Evolutionary conservation across 2,888 invertebrate species (phyloP).

Genomic region (Sarcophaga rosellei): DNA sequence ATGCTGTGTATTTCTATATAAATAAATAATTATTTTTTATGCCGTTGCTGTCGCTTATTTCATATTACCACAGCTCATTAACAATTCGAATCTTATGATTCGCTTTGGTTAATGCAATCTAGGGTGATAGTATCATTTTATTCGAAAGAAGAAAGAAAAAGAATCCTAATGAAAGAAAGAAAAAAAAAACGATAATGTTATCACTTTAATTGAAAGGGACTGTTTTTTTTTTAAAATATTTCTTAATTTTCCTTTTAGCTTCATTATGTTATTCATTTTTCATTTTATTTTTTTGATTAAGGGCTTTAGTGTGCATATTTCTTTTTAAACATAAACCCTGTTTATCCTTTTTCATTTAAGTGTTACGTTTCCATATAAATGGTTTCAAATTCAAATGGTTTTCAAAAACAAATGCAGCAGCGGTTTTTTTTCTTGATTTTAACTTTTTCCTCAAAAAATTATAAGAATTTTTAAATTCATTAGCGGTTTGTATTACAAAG

Average conservation of each 20-base stretch:
- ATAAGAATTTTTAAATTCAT: no score
- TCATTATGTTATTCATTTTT: conserved; percentile 40
- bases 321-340: no score
- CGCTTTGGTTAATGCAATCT: neutral
- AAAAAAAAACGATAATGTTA: neutral
- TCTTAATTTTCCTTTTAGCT: conserved; percentile 57
- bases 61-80: conserved; percentile 55
- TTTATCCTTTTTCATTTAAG: no score
- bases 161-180: conserved; percentile 42
- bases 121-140: conserved; percentile 50
- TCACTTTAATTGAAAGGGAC: conserved; percentile 64
- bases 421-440: no score
- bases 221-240: conserved; percentile 44
- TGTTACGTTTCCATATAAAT: no score
- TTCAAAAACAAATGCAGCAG: no score
- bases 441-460: no score
- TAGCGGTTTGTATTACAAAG: no score
- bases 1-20: neutral
- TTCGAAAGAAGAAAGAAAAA: conserved; percentile 50
- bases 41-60: conserved; percentile 27
- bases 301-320: no score
- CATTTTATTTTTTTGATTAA: no score
- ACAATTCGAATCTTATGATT: conserved; percentile 35
- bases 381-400: no score
- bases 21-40: neutral